A percentile compares a stretch with the other conserved stretches of the same genome.
phyloP scores from a whole-genome alignment of 2,113 vertebrate species.

The Sminthopsis crassicaudata region DNA sequence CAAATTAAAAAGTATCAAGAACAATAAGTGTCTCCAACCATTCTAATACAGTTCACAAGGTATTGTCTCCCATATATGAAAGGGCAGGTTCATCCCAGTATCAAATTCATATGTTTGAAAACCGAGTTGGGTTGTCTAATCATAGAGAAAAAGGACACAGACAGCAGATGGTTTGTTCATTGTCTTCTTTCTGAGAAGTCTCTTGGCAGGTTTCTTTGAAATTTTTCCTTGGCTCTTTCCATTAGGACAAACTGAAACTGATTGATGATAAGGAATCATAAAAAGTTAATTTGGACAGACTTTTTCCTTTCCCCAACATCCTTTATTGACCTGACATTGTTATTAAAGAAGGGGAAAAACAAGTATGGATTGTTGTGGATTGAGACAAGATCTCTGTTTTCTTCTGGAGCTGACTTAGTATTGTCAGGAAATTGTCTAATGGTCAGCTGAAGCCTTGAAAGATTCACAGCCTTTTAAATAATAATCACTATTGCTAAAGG shows the following conservation, averaged over 20 bases:
- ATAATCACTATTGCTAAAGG: neutral
- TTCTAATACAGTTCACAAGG: neutral
- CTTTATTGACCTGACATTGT: conserved; percentile 3
- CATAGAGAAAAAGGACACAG: conserved; percentile 28
- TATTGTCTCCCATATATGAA: conserved; percentile 18
- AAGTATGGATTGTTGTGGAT: neutral
- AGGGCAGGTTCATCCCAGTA: conserved; percentile 19
- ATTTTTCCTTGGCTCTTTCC: conserved; percentile 27
- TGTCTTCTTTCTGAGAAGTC: conserved; percentile 53
- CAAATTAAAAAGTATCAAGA: conserved; percentile 37
- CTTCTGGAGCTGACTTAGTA: neutral
- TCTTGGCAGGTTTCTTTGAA: conserved; percentile 44
- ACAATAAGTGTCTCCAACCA: conserved; percentile 6
- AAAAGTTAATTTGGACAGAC: conserved; percentile 31
- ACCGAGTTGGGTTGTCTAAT: conserved; percentile 29
- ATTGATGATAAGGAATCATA: conserved; percentile 52
- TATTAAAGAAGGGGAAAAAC: neutral
- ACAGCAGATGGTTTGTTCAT: conserved; percentile 31
- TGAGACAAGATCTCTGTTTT: conserved; percentile 29
- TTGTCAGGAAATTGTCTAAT: conserved; percentile 11
- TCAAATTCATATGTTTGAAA: conserved; percentile 45
- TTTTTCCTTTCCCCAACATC: conserved; percentile 21
- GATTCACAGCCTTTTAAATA: neutral
- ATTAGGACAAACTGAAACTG: conserved; percentile 44
- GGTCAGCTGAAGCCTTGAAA: neutral